Evolutionary conservation across 2,888 invertebrate species (phyloP).

Genomic region (Boloria euphrosyne): DNA sequence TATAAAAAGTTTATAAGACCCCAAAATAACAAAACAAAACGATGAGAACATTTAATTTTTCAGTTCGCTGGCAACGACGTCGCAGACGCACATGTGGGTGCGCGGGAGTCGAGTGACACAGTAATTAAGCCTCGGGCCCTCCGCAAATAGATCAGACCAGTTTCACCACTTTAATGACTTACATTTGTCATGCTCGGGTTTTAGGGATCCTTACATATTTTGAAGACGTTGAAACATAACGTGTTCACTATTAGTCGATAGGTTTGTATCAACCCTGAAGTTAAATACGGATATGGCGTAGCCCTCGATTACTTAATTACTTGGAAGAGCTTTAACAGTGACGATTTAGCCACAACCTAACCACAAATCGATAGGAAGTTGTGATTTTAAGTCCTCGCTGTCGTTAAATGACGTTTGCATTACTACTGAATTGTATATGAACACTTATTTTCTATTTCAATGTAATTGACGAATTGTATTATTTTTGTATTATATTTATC

Average conservation of each 20-base stretch:
- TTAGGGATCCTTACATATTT: conserved; percentile 12
- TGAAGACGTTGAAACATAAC: neutral
- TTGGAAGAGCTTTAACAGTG: neutral
- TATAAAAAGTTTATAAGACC: neutral
- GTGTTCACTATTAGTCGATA: neutral
- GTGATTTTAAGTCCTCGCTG: neutral
- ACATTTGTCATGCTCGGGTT: conserved; percentile 26
- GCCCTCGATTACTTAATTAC: neutral
- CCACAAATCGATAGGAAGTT: conserved; percentile 1
- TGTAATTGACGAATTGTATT: too few species aligned
- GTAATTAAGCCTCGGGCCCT: conserved; percentile 41
- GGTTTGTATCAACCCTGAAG: too few species aligned
- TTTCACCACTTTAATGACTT: conserved; percentile 28
- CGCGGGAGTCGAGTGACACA: conserved; percentile 46
- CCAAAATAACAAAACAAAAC: neutral
- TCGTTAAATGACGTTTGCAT: too few species aligned
- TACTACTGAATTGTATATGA: too few species aligned
- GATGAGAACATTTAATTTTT: conserved; percentile 7
- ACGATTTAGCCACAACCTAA: conserved; percentile 1
- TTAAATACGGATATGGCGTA: neutral
- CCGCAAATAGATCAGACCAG: conserved; percentile 32
- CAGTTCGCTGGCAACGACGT: neutral
- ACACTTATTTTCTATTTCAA: too few species aligned
- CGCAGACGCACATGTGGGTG: conserved; percentile 30
- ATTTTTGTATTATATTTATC: too few species aligned